phyloP scores from a whole-genome alignment of 1,140 invertebrate genomes.

The Mylabris phalerata region DNA sequence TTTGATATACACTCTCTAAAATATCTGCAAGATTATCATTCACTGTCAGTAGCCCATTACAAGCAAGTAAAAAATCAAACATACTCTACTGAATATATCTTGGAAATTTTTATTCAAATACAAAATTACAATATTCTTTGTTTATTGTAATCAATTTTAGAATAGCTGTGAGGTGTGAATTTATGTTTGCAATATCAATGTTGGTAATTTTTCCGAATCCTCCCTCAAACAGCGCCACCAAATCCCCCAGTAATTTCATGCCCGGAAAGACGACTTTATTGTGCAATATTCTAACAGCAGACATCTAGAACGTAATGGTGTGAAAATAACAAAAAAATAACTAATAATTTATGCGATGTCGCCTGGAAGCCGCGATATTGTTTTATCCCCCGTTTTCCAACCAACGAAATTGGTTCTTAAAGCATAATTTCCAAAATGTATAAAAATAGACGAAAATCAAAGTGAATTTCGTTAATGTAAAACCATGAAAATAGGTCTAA shows the following conservation, averaged over 20 bases:
- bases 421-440: too few species aligned
- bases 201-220: conserved; percentile 16
- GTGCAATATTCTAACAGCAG: conserved; percentile 15
- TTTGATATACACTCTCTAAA: conserved; percentile 25
- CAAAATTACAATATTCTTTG: too few species aligned
- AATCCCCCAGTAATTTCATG: conserved; percentile 13
- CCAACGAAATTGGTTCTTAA: too few species aligned
- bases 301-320: conserved; percentile 15
- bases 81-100: background rate
- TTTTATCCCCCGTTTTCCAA: conserved; percentile 1
- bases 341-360: conserved; percentile 16
- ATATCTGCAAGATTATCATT: conserved; percentile 18
- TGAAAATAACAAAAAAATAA: conserved; percentile 16
- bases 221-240: conserved; percentile 12
- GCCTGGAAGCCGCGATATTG: conserved; percentile 16
- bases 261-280: conserved; percentile 13
- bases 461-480: conserved; percentile 4
- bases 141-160: too few species aligned
- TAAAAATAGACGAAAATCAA: background rate
- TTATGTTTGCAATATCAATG: conserved; percentile 15
- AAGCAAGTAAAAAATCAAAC: background rate
- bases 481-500: conserved; percentile 1
- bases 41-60: conserved; percentile 20
- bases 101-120: too few species aligned
- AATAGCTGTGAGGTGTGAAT: background rate